Evolutionary conservation across 2,113 vertebrate genomes (phyloP).

Genomic region (Chamaetylas fuelleborni): DNA sequence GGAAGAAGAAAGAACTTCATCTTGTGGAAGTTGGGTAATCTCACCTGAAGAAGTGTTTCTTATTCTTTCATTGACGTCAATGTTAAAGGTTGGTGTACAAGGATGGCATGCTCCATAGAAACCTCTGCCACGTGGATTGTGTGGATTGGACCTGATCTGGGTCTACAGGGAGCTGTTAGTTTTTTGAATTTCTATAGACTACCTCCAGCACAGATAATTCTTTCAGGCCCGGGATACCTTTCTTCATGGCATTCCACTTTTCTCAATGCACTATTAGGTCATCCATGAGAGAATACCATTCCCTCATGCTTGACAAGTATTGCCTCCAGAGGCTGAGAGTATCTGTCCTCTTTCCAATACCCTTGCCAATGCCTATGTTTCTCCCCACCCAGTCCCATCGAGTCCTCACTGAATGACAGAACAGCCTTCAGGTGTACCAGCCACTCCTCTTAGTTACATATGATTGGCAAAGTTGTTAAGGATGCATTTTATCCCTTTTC

Average conservation of each 20-base stretch:
- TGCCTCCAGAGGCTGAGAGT: background rate
- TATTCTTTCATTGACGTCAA: background rate
- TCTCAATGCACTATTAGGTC: background rate
- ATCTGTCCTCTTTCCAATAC: background rate
- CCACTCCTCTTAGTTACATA: background rate
- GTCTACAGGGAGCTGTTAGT: background rate
- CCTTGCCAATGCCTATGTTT: background rate
- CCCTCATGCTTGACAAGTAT: background rate
- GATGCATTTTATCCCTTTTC: background rate
- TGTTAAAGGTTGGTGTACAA: background rate
- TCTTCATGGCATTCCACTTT: background rate
- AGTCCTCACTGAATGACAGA: background rate
- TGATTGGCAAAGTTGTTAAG: background rate
- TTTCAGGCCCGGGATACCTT: background rate
- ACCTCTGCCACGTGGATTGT: background rate
- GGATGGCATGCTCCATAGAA: fast-evolving
- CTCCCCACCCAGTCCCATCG: background rate
- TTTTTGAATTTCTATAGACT: background rate
- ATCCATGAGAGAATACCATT: background rate
- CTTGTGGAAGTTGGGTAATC: background rate
- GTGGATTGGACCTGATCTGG: background rate
- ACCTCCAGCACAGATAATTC: background rate
- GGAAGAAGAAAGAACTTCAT: background rate
- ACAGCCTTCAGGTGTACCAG: background rate
- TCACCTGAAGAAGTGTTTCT: background rate